These are phyloP conservation scores for Nesogale talazaci DNA, from an alignment of 2,113 vertebrate species.

Conservation along the genomic window DNA sequence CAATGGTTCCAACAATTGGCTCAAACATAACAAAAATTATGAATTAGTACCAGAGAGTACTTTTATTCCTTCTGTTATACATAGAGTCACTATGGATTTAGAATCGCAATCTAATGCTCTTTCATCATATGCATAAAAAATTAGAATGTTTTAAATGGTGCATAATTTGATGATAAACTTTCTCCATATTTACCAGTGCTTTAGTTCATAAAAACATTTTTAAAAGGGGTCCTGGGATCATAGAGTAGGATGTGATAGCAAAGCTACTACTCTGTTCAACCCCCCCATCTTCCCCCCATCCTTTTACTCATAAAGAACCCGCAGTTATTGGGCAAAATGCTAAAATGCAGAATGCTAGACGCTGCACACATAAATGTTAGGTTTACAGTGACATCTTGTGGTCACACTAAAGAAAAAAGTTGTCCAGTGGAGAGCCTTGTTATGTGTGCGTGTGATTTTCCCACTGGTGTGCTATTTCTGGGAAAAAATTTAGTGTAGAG, in stretches of 20 bases:
- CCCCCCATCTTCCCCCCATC: neutral
- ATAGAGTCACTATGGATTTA: too few relatives aligned
- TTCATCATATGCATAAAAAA: neutral
- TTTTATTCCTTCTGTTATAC: too few relatives aligned
- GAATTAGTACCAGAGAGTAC: too few relatives aligned
- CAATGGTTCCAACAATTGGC: too few relatives aligned
- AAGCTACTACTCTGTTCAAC: neutral
- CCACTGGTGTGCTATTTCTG: too few relatives aligned
- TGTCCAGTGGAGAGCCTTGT: slow-evolving; percentile 22
- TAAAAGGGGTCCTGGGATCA: slow-evolving; percentile 2
- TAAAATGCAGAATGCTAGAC: neutral
- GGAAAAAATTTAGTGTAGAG: too few relatives aligned
- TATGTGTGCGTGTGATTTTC: neutral
- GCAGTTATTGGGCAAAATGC: neutral
- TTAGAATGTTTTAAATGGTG: neutral
- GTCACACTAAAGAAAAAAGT: slow-evolving; percentile 70
- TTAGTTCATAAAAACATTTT: neutral
- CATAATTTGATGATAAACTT: neutral
- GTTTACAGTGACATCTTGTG: slow-evolving; percentile 89
- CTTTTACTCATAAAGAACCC: slow-evolving; percentile 30
- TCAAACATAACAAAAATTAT: too few relatives aligned
- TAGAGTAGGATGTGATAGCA: neutral
- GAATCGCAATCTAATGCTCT: too few relatives aligned
- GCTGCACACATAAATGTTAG: slow-evolving; percentile 51
- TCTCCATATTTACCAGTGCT: neutral